phyloP scores from a whole-genome alignment of 2,113 vertebrate genomes.

The Pleuronectes platessa region DNA sequence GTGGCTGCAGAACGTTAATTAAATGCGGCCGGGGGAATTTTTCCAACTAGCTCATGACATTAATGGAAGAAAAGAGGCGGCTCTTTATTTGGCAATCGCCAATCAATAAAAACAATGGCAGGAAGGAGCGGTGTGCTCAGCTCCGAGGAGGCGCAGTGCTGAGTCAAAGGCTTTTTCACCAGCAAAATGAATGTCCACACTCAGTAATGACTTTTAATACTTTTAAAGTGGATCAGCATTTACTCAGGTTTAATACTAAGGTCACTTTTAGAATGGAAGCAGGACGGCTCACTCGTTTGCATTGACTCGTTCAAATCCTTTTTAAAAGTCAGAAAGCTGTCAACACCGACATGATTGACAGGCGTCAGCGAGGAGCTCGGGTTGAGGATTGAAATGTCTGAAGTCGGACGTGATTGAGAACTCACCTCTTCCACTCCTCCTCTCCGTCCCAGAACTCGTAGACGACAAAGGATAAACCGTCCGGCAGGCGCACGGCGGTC shows the following conservation, averaged over 20 bases:
- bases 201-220: constrained; percentile 36
- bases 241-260: constrained; percentile 7
- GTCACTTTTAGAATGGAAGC: not conserved
- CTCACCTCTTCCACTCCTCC: constrained; percentile 93
- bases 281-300: not conserved
- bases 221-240: constrained; percentile 16
- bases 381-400: not conserved
- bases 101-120: constrained; percentile 52
- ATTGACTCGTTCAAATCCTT: too few species aligned
- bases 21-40: constrained; percentile 45
- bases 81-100: constrained; percentile 51
- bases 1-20: constrained; percentile 51
- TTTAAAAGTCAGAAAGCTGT: not conserved
- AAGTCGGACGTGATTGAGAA: not conserved
- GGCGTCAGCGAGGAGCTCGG: too few species aligned
- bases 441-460: constrained; percentile 97
- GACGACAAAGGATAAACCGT: constrained; percentile 90
- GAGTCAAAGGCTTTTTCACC: constrained; percentile 40
- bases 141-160: constrained; percentile 47
- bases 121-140: constrained; percentile 24
- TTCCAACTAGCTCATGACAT: constrained; percentile 35
- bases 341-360: not conserved
- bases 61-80: constrained; percentile 48
- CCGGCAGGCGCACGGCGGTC: constrained; percentile 87
- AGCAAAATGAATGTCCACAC: constrained; percentile 32